A percentile compares a stretch with the other conserved stretches of the same genome.
Evolutionary conservation across 2,888 invertebrate species (phyloP).

Genomic region (Trilocha varians): DNA sequence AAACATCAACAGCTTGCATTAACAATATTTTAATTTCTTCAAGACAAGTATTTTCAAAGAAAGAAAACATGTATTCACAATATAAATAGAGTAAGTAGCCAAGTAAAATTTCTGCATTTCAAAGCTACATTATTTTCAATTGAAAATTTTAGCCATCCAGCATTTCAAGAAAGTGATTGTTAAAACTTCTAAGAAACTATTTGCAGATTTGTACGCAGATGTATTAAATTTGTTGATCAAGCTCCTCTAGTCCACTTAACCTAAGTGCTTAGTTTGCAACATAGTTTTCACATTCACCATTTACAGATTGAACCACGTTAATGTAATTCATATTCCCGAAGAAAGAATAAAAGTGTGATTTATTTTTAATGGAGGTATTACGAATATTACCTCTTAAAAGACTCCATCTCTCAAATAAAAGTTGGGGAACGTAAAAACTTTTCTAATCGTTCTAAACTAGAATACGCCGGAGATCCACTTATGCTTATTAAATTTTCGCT

Average conservation of each 20-base stretch:
- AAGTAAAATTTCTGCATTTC: too few species aligned
- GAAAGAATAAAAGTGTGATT: conserved; percentile 16
- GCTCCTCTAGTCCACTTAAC: not conserved
- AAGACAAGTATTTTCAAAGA: too few species aligned
- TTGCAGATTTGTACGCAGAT: too few species aligned
- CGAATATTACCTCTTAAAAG: conserved; percentile 13
- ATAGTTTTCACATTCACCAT: conserved; percentile 6
- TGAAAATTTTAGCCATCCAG: too few species aligned
- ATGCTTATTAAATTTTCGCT: conserved; percentile 48
- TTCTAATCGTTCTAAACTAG: conserved; percentile 35
- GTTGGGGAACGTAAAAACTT: conserved; percentile 23
- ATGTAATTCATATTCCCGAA: conserved; percentile 6
- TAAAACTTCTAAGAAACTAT: too few species aligned
- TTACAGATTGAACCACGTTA: conserved; percentile 6
- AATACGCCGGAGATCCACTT: conserved; percentile 38
- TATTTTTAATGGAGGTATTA: conserved; percentile 21
- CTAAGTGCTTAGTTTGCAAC: conserved; percentile 5
- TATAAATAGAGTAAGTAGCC: too few species aligned
- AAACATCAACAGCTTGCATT: too few species aligned
- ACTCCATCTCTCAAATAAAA: conserved; percentile 11
- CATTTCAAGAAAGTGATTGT: too few species aligned
- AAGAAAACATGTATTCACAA: too few species aligned
- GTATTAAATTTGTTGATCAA: not conserved
- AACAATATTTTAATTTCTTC: too few species aligned
- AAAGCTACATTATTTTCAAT: too few species aligned